Percentiles rank a stretch among this genome's conserved stretches.
These are phyloP conservation scores for Sander vitreus DNA, from an alignment of 2,113 vertebrate genomes.

Conservation along the genomic window DNA sequence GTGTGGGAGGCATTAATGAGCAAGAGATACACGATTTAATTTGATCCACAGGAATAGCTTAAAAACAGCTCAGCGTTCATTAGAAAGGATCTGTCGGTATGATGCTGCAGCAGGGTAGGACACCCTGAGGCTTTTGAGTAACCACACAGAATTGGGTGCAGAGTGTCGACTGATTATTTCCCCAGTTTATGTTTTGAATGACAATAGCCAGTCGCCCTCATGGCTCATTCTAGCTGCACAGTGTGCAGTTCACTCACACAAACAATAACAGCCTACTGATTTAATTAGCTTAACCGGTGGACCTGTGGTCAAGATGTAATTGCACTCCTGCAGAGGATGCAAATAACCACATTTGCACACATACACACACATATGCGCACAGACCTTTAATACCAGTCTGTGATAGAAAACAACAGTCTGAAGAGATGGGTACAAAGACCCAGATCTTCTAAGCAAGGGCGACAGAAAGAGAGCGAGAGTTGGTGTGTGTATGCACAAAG, in stretches of 20 bases:
- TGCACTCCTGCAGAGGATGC: slow-evolving; percentile 32
- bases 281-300: slow-evolving; percentile 71
- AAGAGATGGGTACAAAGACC: slow-evolving; percentile 5
- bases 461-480: neutral
- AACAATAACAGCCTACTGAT: slow-evolving; percentile 57
- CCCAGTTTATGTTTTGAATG: slow-evolving; percentile 49
- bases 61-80: slow-evolving; percentile 62
- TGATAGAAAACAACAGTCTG: slow-evolving; percentile 25
- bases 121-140: slow-evolving; percentile 19
- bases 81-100: slow-evolving; percentile 29
- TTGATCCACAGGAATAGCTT: slow-evolving; percentile 68
- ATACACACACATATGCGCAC: neutral
- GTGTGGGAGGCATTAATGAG: slow-evolving; percentile 81
- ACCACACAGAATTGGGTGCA: slow-evolving; percentile 8
- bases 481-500: neutral
- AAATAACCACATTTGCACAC: slow-evolving; percentile 22
- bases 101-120: slow-evolving; percentile 37
- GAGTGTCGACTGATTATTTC: slow-evolving; percentile 52
- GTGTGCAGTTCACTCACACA: slow-evolving; percentile 41
- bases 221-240: slow-evolving; percentile 17
- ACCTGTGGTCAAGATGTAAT: slow-evolving; percentile 54
- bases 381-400: slow-evolving; percentile 17
- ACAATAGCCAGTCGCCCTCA: slow-evolving; percentile 21
- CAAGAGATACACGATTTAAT: slow-evolving; percentile 60
- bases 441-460: slow-evolving; percentile 17